Percentiles rank a stretch among this genome's conserved stretches.
phyloP scores from a whole-genome alignment of 1,140 invertebrate genomes.

The Bombus terrestris region DNA sequence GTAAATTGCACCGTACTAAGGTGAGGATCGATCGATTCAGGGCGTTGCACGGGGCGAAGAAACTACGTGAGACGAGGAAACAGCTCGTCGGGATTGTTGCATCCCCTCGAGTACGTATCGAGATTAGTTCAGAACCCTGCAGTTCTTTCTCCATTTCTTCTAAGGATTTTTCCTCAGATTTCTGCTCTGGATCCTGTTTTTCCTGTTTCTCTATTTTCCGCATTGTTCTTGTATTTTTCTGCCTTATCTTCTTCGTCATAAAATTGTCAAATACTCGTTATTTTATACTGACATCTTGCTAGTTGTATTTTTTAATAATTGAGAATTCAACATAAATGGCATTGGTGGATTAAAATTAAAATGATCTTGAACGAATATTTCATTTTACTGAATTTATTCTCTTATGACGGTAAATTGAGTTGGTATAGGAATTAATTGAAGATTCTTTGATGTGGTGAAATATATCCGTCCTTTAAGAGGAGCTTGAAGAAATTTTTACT shows the following conservation, averaged over 20 bases:
- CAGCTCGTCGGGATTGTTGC: slow-evolving; percentile 40
- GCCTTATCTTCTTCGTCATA: too few relatives aligned
- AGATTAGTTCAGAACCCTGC: slow-evolving; percentile 33
- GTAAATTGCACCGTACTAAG: slow-evolving; percentile 62
- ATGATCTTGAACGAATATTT: too few relatives aligned
- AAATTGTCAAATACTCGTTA: too few relatives aligned
- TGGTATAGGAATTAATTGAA: background rate
- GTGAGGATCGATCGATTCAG: slow-evolving; percentile 75
- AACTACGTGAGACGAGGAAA: slow-evolving; percentile 41
- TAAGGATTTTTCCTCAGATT: background rate
- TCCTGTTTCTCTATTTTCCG: too few relatives aligned
- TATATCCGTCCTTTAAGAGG: too few relatives aligned
- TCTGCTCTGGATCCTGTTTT: background rate
- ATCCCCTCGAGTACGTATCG: slow-evolving; percentile 43
- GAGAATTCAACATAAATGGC: too few relatives aligned
- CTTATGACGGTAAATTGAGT: background rate
- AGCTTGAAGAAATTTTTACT: slow-evolving; percentile 10
- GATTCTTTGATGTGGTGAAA: background rate
- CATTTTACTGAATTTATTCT: background rate
- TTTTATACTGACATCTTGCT: too few relatives aligned
- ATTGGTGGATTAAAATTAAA: too few relatives aligned
- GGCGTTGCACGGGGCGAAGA: slow-evolving; percentile 69
- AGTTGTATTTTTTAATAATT: too few relatives aligned
- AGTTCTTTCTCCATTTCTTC: too few relatives aligned
- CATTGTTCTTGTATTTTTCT: background rate